Evolutionary conservation across 2,113 vertebrate genomes (phyloP).

Genomic region (Pelmatolapia mariae): DNA sequence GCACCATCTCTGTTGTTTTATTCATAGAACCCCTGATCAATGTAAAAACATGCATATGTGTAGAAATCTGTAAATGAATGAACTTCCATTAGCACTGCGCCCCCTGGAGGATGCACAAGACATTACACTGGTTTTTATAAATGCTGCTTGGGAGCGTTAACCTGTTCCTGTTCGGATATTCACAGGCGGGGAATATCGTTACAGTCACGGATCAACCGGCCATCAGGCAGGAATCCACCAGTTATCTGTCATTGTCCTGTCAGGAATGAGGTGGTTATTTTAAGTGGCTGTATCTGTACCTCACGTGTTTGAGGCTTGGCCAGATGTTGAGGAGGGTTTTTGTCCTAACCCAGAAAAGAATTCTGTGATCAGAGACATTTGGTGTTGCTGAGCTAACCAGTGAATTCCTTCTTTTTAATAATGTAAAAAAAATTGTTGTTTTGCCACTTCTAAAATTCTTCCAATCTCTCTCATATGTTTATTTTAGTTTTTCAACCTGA

Average conservation of each 20-base stretch:
- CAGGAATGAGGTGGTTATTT: neutral
- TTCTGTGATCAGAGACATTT: neutral
- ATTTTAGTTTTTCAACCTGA: neutral
- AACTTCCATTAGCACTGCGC: neutral
- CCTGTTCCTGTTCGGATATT: neutral
- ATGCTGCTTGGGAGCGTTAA: neutral
- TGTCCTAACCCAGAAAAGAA: neutral
- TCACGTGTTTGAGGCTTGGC: neutral
- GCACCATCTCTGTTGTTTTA: neutral
- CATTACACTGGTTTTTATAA: neutral
- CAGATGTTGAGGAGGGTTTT: neutral
- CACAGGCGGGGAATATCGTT: neutral
- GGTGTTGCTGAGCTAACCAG: neutral
- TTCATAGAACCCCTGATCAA: too few relatives aligned
- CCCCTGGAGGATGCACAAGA: neutral
- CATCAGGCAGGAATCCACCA: neutral
- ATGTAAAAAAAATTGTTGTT: neutral
- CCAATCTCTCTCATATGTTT: neutral
- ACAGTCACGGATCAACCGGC: neutral
- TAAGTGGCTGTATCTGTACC: neutral
- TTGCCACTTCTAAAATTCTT: neutral
- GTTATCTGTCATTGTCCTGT: neutral
- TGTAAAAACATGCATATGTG: too few relatives aligned
- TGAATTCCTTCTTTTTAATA: neutral
- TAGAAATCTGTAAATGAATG: neutral